Base-by-base conservation (phyloP, 1,140 invertebrate species). In the Mactra quadrangularis region DNA sequence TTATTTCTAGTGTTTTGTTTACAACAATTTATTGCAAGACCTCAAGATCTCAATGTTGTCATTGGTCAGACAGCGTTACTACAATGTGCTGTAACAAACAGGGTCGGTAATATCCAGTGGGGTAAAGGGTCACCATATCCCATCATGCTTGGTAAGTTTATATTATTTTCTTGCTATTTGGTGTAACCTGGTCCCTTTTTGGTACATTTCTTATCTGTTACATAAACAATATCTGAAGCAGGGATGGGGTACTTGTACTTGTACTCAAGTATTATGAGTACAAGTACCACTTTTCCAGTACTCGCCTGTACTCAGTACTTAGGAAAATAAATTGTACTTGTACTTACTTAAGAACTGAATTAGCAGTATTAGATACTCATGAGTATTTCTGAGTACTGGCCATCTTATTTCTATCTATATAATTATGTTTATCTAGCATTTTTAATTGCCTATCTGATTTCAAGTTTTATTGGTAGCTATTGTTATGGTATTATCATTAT, bases 121-220 rank as follows among this genome's bases (percentile, higher is more conserved):
- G 79, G 68, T 1, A 82, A 75, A 66, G 74, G 74, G 3, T 13
- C 25, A 25, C 45, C 29, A 6, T 41, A 57, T 35, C 41, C 27
- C 9, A 50, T 82, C n/a, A 82, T 82, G 79, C 57, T 81, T 47
- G 77, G 77, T 81, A 81, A 75, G 79, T 64, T 41, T 15, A 52
- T 27, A 72, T 3, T 29, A 6, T 27, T n/a, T n/a, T n/a, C 50
- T n/a, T 53, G 25, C 1, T n/a, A 53, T 19, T 53, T 53, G 1
- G 25, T n/a, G 19, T 53, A 53, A 53, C 19, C 19, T n/a, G 19
- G 25, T 1, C 2, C 25, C 50, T 53, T 1, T 25, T 3, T 19
- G 50, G 19, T 53, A n/a, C 50, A 9, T 53, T 53, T 53, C 50
- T 53, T 1, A n/a, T 9, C 9, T 1, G 50, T 3, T n/a, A 53